Percentiles rank a stretch among this genome's conserved stretches.
Conservation (phyloP, 2,888 invertebrate genomes). For the Mayetiola destructor region DNA sequence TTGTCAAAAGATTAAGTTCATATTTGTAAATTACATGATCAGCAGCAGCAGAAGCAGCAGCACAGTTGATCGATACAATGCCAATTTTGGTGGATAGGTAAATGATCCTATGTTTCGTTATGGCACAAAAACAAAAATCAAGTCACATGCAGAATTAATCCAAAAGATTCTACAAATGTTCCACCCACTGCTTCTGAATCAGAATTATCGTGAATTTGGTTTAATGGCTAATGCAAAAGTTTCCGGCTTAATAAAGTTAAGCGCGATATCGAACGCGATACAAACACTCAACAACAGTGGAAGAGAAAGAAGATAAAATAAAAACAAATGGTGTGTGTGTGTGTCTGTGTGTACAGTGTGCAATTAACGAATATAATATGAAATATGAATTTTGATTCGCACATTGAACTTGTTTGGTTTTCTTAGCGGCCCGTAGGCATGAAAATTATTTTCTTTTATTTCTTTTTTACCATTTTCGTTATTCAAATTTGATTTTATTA, state of each 20-base stretch:
- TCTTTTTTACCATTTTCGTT: not conserved
- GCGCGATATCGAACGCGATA: no score
- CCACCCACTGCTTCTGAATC: not conserved
- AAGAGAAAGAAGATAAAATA: not conserved
- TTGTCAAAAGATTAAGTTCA: not conserved
- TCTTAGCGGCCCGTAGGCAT: not conserved
- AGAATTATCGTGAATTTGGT: not conserved
- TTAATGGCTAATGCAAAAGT: no score
- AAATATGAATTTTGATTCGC: conserved; percentile 6
- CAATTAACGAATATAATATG: not conserved
- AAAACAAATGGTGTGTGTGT: not conserved
- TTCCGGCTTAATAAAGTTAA: no score
- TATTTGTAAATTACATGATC: not conserved
- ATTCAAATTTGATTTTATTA: no score
- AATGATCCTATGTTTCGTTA: not conserved
- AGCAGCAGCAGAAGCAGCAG: not conserved
- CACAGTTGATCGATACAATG: not conserved
- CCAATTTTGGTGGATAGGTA: not conserved
- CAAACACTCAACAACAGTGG: not conserved
- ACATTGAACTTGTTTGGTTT: conserved; percentile 7
- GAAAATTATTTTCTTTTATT: not conserved
- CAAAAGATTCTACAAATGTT: not conserved
- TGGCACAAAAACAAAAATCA: not conserved
- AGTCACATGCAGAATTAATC: not conserved
- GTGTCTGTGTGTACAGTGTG: no score